These are phyloP conservation scores for Rousettus madagascariensis DNA, from an alignment of 2,797 vertebrate species.

Conservation along the genomic window DNA sequence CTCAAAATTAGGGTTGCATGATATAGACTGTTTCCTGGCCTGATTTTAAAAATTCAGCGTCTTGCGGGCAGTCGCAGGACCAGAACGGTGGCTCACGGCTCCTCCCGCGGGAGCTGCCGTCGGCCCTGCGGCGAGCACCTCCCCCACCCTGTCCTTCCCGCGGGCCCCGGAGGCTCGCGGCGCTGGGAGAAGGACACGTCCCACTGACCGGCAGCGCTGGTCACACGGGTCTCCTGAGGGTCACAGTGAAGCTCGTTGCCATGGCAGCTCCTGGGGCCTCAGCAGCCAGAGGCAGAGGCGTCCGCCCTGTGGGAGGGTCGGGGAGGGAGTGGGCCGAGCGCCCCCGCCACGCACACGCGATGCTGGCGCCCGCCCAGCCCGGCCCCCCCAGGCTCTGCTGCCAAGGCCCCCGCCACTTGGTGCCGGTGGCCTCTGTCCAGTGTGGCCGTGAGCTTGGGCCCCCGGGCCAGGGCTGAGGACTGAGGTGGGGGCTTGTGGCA, in stretches of 20 bases:
- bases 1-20: neutral
- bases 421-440: neutral
- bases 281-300: neutral
- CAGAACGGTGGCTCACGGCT: too few species aligned
- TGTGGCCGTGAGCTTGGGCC: accelerated
- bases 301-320: neutral
- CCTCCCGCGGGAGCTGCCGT: too few species aligned
- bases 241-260: too few species aligned
- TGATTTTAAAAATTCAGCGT: neutral
- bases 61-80: too few species aligned
- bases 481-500: too few species aligned
- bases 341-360: too few species aligned
- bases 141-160: too few species aligned
- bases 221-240: neutral
- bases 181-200: too few species aligned
- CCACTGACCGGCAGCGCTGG: neutral
- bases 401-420: neutral
- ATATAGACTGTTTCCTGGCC: neutral
- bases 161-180: too few species aligned
- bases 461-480: neutral
- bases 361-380: too few species aligned
- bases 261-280: accelerated
- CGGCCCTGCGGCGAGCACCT: too few species aligned
- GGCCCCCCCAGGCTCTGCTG: neutral
- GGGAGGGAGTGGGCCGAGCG: neutral